phyloP scores from a whole-genome alignment of 2,888 invertebrate species.

The Halictus quadricinctus region DNA sequence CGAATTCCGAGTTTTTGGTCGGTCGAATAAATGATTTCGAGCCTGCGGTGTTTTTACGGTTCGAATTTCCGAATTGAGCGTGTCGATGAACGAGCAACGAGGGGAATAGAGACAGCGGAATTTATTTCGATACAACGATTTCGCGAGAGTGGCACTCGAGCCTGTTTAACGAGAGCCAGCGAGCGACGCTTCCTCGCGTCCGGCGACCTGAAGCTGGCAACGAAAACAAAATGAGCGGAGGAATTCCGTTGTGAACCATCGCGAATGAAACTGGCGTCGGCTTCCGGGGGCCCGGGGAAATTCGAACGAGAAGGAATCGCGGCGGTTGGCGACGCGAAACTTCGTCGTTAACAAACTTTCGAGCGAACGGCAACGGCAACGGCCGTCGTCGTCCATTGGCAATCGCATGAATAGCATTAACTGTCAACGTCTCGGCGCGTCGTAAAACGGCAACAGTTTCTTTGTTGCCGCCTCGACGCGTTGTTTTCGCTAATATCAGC shows the following conservation, averaged over 20 bases:
- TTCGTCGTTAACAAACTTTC: conserved; percentile 40
- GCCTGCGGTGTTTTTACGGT: too few species aligned
- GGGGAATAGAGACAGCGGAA: background rate
- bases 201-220: background rate
- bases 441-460: conserved; percentile 26
- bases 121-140: background rate
- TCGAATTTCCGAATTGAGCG: too few species aligned
- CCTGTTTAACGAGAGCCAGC: background rate
- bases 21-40: too few species aligned
- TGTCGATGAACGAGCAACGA: background rate
- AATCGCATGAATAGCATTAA: conserved; percentile 46
- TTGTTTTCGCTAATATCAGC: background rate
- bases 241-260: background rate
- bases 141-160: background rate
- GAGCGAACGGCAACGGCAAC: background rate
- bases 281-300: conserved; percentile 4
- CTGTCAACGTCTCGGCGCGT: conserved; percentile 35
- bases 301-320: conserved; percentile 19
- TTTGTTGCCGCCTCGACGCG: background rate
- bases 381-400: conserved; percentile 2
- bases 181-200: too few species aligned
- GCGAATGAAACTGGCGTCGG: background rate
- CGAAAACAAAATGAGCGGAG: background rate
- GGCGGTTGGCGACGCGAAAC: conserved; percentile 4
- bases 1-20: too few species aligned